Evolutionary conservation across 2,113 vertebrate genomes (phyloP), one percentile per base, ranked within the genome.

Genomic region (Ondatra zibethicus): DNA sequence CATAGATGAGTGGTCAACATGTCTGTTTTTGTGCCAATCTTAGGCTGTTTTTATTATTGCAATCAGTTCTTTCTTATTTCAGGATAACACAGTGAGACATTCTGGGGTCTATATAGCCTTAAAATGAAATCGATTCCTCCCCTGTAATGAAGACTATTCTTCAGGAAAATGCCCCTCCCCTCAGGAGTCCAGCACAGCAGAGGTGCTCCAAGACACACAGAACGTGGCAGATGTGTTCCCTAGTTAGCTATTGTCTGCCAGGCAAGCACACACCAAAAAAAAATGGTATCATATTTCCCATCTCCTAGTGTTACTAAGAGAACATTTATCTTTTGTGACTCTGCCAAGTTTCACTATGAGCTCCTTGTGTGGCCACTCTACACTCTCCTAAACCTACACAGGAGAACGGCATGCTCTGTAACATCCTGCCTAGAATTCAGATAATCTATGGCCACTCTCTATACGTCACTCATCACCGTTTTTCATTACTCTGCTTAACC

Each of bases 371-470:
- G 78, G 39, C n/a, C 73, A 23, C 13, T 50, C 19, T 39, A 86
- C 5, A 3, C 47, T 86, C 50, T 39, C 81, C 95, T 82, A 86
- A 91, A 95, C 25, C 61, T 72, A 73, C 27, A 66, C 0, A 50
- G 36, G 14, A 85, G 45, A 88, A 42, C 7, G 31, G 1, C 45
- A 77, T 47, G 36, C 29, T 73, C 17, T 73, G 1, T n/a, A 55
- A 82, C 81, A 86, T 36, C 88, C 89, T 66, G 78, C 17, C 58
- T 52, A 31, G 11, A 75, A 91, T 91, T 96, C 66, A 93, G n/a
- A 66, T 86, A 66, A 13, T 70, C 11, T 31, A 25, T 61, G 65
- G 47, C 88, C 81, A n/a, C 47, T 91, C 89, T 80, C 39, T 68
- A 42, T 78, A 81, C 50, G 73, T 92, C 65, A 89, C 72, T 93